A percentile compares a stretch with the other conserved stretches of the same genome.
Conservation (phyloP, 2,888 invertebrate species). For the Xanthorhoe designata region DNA sequence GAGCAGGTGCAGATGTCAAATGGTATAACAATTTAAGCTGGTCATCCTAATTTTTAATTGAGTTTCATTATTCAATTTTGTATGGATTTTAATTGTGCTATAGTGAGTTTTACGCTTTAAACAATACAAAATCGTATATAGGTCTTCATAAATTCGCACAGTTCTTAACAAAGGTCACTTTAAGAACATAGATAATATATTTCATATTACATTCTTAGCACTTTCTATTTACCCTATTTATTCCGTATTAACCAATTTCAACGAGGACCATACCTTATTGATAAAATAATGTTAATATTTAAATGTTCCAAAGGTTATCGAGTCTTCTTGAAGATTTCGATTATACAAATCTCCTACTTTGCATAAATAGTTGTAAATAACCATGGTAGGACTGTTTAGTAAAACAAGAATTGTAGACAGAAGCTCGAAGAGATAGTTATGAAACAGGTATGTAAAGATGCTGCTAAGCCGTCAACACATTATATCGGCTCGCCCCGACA, state of each 20-base stretch:
- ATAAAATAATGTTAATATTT: too few species aligned
- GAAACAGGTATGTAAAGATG: constrained; percentile 33
- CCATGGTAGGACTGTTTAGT: background rate
- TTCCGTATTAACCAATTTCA: too few species aligned
- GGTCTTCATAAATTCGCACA: too few species aligned
- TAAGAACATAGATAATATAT: too few species aligned
- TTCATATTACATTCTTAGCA: too few species aligned
- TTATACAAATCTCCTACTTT: background rate
- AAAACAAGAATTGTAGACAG: background rate
- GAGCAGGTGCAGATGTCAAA: constrained; percentile 9
- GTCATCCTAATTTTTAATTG: background rate
- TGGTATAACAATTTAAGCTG: background rate
- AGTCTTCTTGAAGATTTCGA: too few species aligned
- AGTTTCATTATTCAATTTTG: background rate
- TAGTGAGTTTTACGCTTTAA: too few species aligned
- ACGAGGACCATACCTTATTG: too few species aligned
- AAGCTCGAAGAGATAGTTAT: constrained; percentile 2
- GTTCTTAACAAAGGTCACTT: too few species aligned
- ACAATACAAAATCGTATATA: too few species aligned
- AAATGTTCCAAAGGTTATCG: too few species aligned
- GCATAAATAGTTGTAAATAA: background rate
- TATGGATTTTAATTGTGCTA: background rate
- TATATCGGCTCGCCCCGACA: constrained; percentile 47
- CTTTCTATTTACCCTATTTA: too few species aligned
- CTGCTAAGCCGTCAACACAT: constrained; percentile 53